Evolutionary conservation across 2,888 invertebrate species (phyloP).

Genomic region (Siphlonurus alternatus): DNA sequence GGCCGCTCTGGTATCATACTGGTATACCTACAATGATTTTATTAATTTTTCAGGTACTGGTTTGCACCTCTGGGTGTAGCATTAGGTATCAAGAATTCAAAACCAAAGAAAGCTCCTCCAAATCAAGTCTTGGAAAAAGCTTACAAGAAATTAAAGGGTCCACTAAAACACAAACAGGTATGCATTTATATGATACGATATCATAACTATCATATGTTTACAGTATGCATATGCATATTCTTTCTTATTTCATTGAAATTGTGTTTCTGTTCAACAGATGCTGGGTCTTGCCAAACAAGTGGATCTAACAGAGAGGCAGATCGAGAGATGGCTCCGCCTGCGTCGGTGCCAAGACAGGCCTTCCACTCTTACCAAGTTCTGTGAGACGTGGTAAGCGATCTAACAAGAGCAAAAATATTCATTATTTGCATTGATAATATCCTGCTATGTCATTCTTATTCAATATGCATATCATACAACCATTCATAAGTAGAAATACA

Average conservation of each 20-base stretch:
- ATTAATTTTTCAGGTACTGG: conserved; percentile 41
- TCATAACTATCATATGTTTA: too few relatives aligned
- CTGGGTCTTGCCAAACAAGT: conserved; percentile 60
- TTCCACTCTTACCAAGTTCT: conserved; percentile 76
- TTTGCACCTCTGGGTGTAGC: conserved; percentile 65
- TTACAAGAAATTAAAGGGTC: conserved; percentile 40
- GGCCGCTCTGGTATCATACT: neutral
- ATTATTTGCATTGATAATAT: too few relatives aligned
- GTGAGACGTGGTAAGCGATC: conserved; percentile 50
- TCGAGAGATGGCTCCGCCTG: conserved; percentile 80
- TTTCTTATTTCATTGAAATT: too few relatives aligned
- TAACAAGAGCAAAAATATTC: too few relatives aligned
- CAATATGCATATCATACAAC: too few relatives aligned
- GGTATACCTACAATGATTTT: neutral
- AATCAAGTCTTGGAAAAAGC: conserved; percentile 64
- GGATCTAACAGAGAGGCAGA: conserved; percentile 69
- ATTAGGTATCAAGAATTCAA: conserved; percentile 62
- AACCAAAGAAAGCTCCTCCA: conserved; percentile 52
- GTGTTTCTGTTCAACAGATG: too few relatives aligned
- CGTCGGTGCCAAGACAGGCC: conserved; percentile 74
- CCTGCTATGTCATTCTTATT: neutral
- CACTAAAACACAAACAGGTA: conserved; percentile 68
- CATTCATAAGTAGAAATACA: too few relatives aligned
- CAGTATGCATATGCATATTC: too few relatives aligned
- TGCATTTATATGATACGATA: conserved; percentile 13